Evolutionary conservation across 2,888 invertebrate species (phyloP), one percentile per base, ranked within the genome.

Genomic region (Eristalis intricaria): DNA sequence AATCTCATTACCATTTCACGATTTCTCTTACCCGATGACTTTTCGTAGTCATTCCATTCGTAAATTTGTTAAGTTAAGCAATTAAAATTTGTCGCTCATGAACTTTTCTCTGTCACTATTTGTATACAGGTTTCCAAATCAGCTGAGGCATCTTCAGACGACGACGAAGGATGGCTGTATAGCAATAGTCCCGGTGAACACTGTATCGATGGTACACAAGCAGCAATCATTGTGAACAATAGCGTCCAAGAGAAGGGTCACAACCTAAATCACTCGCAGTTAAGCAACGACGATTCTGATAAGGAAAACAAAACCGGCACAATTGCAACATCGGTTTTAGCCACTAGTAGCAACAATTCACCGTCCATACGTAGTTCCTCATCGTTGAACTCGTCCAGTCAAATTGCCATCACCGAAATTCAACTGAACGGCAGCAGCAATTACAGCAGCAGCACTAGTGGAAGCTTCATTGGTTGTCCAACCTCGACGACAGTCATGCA

Each of bases 121-220:
- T 23, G 1, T 0, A 60, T 68, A 65, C 78, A 92, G 92, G 90
- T 92, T 90, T 91, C 92, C 69, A 93, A 93, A 90, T 93, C 93
- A 84, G 92, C 93, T 89, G 94, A 94, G 89, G 95, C 95, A 90
- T 95, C 95, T 71, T 95, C 95, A 64, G 92, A 91, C 89, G 95
- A 95, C 90, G 95, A 95, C 89, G 95, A 91, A 89, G 92, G 93
- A 89, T 93, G 93, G 93, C 90, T 92, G 60, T 93, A 92, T 88
- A 69, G 71, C 4, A 87, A 84, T 26, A 50, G 50, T 19, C 80
- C 56, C 64, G 65, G 73, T 60, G 87, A 79, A 63, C 74, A 85
- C 58, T 85, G 85, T 56, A 80, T 76, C 38, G 84, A 82, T 38
- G 84, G 76, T 40, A 84, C 26, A 63, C 76, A 73, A 71, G 50